phyloP scores from a whole-genome alignment of 2,797 vertebrate species.

The Hoplostethus atlanticus region DNA sequence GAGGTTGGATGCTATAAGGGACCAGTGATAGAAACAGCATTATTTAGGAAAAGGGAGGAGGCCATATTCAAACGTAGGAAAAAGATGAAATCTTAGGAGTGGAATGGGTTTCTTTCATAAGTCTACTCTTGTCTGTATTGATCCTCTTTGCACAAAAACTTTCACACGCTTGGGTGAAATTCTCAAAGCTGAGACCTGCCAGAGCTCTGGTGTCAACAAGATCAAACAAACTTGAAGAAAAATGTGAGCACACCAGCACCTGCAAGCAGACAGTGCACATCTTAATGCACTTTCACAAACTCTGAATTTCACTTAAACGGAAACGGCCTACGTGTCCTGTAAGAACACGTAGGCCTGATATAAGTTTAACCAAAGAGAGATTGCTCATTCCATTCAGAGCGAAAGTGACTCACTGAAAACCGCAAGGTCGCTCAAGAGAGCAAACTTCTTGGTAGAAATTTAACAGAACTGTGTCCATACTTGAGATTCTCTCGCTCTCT shows the following conservation, averaged over 20 bases:
- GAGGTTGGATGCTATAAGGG: not conserved
- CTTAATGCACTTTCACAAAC: constrained; percentile 6
- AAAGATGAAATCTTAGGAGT: not conserved
- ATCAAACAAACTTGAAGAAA: constrained; percentile 22
- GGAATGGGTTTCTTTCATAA: not conserved
- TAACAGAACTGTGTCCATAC: constrained; percentile 42
- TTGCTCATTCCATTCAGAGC: not conserved
- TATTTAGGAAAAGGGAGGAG: not conserved
- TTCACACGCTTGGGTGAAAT: constrained; percentile 48
- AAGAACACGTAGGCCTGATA: not conserved
- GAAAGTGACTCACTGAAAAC: constrained; percentile 44
- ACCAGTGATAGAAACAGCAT: not conserved
- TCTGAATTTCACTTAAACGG: constrained; percentile 8
- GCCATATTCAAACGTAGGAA: not conserved
- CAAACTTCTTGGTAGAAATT: constrained; percentile 51
- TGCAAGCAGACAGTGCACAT: not conserved
- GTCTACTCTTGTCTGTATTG: constrained; percentile 7
- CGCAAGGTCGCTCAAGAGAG: constrained; percentile 15
- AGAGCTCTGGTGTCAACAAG: not conserved
- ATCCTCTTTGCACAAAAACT: constrained; percentile 17
- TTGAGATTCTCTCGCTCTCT: constrained; percentile 18
- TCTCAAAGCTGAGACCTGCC: constrained; percentile 2
- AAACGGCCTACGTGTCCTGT: constrained; percentile 1
- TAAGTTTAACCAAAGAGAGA: not conserved
- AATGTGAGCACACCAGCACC: constrained; percentile 6